Evolutionary conservation across 1,140 invertebrate genomes (phyloP), one percentile per base, ranked within the genome.

Genomic region (Neomicropteryx cornuta): DNA sequence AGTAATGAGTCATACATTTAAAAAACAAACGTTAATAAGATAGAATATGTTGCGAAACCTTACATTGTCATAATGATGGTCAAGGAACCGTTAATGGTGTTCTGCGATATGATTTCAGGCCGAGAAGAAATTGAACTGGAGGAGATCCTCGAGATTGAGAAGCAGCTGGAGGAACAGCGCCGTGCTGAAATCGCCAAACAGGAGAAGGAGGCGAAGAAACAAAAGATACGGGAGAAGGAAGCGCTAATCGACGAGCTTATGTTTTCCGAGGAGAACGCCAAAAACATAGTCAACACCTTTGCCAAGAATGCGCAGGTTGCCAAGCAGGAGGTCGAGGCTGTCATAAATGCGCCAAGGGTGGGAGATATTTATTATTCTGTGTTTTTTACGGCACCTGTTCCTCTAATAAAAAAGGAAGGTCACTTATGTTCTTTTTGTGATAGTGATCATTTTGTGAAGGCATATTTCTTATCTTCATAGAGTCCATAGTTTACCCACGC

Each of bases 171-270:
- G 42, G 77, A 84, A 45, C 59, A 79, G 8, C 61, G 75, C 17
- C 66, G 72, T 36, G 58, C 75, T 43, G 79, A 84, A 53, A 53
- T 79, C 5, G 53, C 68, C 1, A 51, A 64, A n/a, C 43, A 71
- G 32, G 83, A 89, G 51, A 55, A 73, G 4, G 83, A 91, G 55
- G 73, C 81, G 6, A 90, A 90, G 50, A 83, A 77, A 50, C 78
- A 79, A 31, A 93, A 91, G 58, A 77, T 85, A 18, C 73, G 81
- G 32, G 79, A 87, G 32, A 91, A 92, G 57, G 88, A 95, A 58
- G 84, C 84, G 2, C 63, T 96, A 0, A 93, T 96, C 45, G 90
- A 96, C 66, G 89, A 95, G 54, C 66, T 97, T 2, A 95, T 93
- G 81, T 92, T 87, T 62, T 91, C 89, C 5, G 84, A 90, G 47